Evolutionary conservation across 2,113 vertebrate species (phyloP).

Genomic region (Hemibagrus wyckioides): DNA sequence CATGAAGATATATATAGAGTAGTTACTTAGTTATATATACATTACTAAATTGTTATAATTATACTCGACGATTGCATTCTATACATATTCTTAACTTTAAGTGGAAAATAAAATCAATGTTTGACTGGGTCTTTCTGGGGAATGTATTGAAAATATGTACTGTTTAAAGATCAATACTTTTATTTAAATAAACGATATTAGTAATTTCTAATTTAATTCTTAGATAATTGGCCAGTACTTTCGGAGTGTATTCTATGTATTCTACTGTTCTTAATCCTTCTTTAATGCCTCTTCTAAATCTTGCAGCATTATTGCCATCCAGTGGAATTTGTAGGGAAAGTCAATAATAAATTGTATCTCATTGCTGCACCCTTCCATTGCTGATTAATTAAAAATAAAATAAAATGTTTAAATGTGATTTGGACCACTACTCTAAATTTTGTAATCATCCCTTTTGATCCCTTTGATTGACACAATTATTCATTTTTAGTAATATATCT

Average conservation of each 20-base stretch:
- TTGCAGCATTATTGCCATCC: constrained; percentile 38
- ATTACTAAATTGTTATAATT: not conserved
- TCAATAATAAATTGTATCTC: not conserved
- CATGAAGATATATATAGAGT: not conserved
- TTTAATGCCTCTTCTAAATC: not conserved
- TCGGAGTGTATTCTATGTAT: not conserved
- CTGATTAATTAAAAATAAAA: not conserved
- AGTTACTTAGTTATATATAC: not conserved
- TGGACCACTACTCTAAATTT: not conserved
- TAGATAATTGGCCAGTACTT: not conserved
- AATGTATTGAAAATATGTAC: not conserved
- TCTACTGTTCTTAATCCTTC: not conserved
- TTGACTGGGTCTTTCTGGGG: not conserved
- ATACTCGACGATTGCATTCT: not conserved
- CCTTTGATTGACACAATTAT: not conserved
- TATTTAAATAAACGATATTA: not conserved
- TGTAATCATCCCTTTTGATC: not conserved
- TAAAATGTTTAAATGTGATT: not conserved
- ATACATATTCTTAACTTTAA: not conserved
- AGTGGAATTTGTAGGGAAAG: constrained; percentile 26
- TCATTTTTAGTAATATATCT: not conserved
- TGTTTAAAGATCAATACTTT: not conserved
- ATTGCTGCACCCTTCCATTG: not conserved
- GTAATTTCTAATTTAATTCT: not conserved
- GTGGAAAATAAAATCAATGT: not conserved